Conservation (phyloP, 2,888 invertebrate species). For the Volucella bombylans region DNA sequence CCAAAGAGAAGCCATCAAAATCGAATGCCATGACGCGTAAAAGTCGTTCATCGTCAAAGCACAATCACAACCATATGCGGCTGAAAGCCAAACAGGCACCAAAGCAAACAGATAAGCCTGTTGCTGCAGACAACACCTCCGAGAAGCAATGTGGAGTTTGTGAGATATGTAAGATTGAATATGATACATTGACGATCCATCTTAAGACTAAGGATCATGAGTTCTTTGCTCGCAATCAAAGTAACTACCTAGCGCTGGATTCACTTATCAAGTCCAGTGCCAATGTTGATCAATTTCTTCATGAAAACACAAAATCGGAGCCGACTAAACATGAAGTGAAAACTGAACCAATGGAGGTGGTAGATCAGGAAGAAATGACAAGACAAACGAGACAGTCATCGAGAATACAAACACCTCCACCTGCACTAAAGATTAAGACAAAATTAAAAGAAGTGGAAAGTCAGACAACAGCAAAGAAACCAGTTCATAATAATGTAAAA, state of each 20-base stretch:
- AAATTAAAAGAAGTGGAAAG: conserved; percentile 72
- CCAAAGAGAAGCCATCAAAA: conserved; percentile 71
- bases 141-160: conserved; percentile 87
- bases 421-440: conserved; percentile 67
- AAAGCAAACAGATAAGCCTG: conserved; percentile 59
- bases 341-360: conserved; percentile 82
- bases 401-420: conserved; percentile 60
- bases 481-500: conserved; percentile 40
- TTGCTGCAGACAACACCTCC: conserved; percentile 75
- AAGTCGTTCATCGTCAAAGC: conserved; percentile 79
- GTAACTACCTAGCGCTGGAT: conserved; percentile 89
- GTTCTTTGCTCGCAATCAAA: conserved; percentile 88
- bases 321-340: conserved; percentile 79
- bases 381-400: conserved; percentile 62
- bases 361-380: conserved; percentile 74
- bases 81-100: conserved; percentile 66
- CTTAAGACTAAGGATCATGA: conserved; percentile 89
- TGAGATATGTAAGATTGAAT: conserved; percentile 91
- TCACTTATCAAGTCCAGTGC: conserved; percentile 87
- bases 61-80: conserved; percentile 70
- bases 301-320: conserved; percentile 81
- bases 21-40: conserved; percentile 80
- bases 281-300: conserved; percentile 87
- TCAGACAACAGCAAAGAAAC: conserved; percentile 59
- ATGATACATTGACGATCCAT: conserved; percentile 87